Conservation (phyloP, 2,888 invertebrate species). For the Polymixis flavicincta region DNA sequence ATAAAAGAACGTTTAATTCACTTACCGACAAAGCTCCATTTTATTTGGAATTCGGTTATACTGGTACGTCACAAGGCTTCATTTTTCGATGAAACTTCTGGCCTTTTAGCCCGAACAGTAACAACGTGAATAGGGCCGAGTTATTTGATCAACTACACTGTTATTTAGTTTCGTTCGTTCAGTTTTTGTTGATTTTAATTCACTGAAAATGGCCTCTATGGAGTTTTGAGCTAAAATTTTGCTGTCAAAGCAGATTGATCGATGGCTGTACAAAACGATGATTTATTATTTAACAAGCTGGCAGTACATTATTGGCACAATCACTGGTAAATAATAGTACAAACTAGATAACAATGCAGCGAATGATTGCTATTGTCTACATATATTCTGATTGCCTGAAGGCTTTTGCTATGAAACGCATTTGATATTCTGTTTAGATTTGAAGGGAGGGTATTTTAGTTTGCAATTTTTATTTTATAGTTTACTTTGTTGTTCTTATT, state of each 20-base stretch:
- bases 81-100: conserved; percentile 67
- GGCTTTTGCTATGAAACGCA: conserved; percentile 36
- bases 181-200: conserved; percentile 70
- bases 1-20: conserved; percentile 52
- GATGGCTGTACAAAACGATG: conserved; percentile 23
- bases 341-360: conserved; percentile 37
- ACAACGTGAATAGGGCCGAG: conserved; percentile 64
- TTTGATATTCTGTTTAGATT: conserved; percentile 22
- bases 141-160: conserved; percentile 71
- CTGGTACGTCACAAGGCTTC: conserved; percentile 54
- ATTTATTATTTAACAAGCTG: conserved; percentile 56
- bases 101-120: conserved; percentile 65
- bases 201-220: conserved; percentile 59
- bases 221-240: conserved; percentile 31
- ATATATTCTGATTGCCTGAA: conserved; percentile 34
- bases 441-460: not conserved
- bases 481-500: not conserved
- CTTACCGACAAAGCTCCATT: conserved; percentile 53
- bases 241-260: conserved; percentile 39
- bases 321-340: conserved; percentile 44
- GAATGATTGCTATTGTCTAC: conserved; percentile 31
- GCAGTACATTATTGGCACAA: conserved; percentile 42
- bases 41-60: conserved; percentile 62
- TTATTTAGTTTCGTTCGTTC: conserved; percentile 67
- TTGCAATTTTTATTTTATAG: not conserved